Evolutionary conservation across 92 coral and sea anemone genomes (phyloP).

Genomic region (Zoanthus sociatus): DNA sequence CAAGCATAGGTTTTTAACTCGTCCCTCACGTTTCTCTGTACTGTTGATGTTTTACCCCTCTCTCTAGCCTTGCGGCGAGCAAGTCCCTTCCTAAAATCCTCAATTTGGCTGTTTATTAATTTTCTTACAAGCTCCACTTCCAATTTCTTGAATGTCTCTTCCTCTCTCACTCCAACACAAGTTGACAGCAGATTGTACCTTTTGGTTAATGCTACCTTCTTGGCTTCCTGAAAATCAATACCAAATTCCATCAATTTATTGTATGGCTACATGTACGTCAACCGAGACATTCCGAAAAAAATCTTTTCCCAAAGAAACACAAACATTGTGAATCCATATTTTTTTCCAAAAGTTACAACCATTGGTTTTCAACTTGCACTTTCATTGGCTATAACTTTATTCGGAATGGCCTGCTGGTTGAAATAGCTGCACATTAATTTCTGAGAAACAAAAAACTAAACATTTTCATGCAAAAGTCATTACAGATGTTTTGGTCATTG

Average conservation of each 20-base stretch:
- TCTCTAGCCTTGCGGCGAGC: slow-evolving; percentile 10
- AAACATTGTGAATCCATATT: too few species aligned
- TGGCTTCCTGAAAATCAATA: slow-evolving; percentile 32
- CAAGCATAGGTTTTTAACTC: slow-evolving; percentile 12
- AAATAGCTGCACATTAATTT: not conserved
- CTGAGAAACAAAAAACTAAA: not conserved
- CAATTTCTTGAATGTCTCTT: slow-evolving; percentile 11
- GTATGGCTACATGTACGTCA: too few species aligned
- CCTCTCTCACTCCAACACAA: slow-evolving; percentile 19
- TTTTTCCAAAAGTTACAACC: too few species aligned
- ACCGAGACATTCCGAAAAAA: too few species aligned
- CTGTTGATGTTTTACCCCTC: slow-evolving; percentile 34
- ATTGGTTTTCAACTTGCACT: too few species aligned
- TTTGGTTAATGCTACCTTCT: slow-evolving; percentile 2
- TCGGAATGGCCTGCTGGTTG: too few species aligned
- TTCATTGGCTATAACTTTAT: too few species aligned
- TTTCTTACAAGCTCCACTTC: slow-evolving; percentile 28
- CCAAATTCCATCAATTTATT: not conserved
- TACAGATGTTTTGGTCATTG: slow-evolving; percentile 8
- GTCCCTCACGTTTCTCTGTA: slow-evolving; percentile 35
- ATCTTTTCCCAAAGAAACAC: too few species aligned
- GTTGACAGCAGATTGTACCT: slow-evolving; percentile 12
- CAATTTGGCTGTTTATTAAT: slow-evolving; percentile 17
- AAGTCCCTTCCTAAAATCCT: slow-evolving; percentile 27
- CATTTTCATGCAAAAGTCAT: slow-evolving; percentile 18